Conservation (phyloP, 1,140 invertebrate species). For the Ceratitis capitata region DNA sequence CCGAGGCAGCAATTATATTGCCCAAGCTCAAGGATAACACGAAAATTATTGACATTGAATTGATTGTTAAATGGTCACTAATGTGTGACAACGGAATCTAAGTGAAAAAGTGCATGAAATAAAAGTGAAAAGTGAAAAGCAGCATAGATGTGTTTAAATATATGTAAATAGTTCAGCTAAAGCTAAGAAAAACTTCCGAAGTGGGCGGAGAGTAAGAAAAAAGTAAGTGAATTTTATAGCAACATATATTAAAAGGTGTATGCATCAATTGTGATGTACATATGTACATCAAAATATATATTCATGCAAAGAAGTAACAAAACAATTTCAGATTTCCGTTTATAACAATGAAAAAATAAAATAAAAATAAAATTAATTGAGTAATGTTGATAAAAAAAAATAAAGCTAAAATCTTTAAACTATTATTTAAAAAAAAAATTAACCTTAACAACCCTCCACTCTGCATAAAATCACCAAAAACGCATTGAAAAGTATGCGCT, state of each 20-base stretch:
- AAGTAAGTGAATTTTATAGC: not conserved
- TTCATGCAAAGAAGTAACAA: not conserved
- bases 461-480: too few species aligned
- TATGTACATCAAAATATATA: not conserved
- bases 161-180: not conserved
- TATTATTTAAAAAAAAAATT: too few species aligned
- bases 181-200: too few species aligned
- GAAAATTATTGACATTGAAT: slow-evolving; percentile 12
- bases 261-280: not conserved
- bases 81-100: not conserved
- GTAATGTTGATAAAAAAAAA: not conserved
- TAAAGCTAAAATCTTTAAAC: not conserved
- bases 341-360: not conserved
- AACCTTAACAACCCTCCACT: too few species aligned
- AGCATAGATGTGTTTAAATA: not conserved
- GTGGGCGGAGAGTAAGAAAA: not conserved
- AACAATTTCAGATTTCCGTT: not conserved
- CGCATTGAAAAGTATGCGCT: not conserved
- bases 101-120: not conserved
- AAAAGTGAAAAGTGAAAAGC: not conserved
- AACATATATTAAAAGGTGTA: not conserved
- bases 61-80: not conserved
- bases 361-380: not conserved
- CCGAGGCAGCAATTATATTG: slow-evolving; percentile 6
- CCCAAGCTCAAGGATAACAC: slow-evolving; percentile 22